phyloP scores from a whole-genome alignment of 2,797 vertebrate species.

The Linurgus olivaceus region DNA sequence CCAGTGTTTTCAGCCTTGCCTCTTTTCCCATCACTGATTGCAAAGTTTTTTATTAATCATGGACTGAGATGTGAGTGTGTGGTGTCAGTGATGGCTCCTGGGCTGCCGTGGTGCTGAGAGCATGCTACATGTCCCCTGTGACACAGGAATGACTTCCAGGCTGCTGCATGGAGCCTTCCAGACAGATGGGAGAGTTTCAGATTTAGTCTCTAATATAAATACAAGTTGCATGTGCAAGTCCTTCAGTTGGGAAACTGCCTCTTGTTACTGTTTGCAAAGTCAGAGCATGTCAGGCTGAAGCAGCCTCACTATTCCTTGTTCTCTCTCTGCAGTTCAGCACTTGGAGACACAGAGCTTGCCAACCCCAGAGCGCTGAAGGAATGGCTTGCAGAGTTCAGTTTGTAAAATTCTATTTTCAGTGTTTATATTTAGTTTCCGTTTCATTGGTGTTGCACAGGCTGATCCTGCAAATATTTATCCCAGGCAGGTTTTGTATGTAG shows the following conservation, averaged over 20 bases:
- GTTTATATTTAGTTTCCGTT: not conserved
- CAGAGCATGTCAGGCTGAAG: not conserved
- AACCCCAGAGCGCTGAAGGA: not conserved
- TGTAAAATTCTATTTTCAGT: not conserved
- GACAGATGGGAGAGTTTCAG: not conserved
- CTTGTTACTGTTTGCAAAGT: not conserved
- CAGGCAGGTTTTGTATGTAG: not conserved
- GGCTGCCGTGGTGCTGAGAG: not conserved
- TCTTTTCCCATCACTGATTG: not conserved
- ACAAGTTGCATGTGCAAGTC: not conserved
- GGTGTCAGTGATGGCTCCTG: rapidly evolving
- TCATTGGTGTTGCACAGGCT: not conserved
- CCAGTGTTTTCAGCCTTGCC: not conserved
- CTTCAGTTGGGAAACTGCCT: not conserved
- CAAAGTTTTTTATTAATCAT: not conserved
- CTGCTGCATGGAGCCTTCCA: not conserved
- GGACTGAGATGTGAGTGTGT: rapidly evolving
- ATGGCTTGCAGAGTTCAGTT: not conserved
- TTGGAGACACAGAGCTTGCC: not conserved
- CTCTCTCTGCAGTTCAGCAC: not conserved
- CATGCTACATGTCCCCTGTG: not conserved
- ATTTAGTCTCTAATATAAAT: not conserved
- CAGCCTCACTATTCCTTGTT: not conserved
- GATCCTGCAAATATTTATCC: constrained; percentile 6
- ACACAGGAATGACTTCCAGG: not conserved